Evolutionary conservation across 35 echinoderm and acorn worm genomes (phyloP).

Genomic region (Patiria miniata): DNA sequence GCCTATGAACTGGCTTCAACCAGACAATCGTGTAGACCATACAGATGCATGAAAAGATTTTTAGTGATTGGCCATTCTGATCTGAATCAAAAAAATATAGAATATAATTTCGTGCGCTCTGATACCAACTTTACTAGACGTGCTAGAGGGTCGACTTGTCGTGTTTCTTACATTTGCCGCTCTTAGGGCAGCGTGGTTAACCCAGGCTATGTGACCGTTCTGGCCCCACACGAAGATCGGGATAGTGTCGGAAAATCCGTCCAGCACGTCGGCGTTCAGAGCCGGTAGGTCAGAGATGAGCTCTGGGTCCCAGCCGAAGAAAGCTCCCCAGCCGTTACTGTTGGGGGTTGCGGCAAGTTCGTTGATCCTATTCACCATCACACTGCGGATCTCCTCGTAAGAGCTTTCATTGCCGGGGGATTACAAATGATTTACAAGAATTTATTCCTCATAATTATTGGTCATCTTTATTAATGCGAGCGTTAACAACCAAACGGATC

Average conservation of each 20-base stretch:
- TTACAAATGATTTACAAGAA: too few relatives aligned
- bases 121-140: too few relatives aligned
- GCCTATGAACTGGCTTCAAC: too few relatives aligned
- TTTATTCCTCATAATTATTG: too few relatives aligned
- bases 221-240: constrained; percentile 51
- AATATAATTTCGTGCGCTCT: too few relatives aligned
- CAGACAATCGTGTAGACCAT: too few relatives aligned
- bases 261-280: constrained; percentile 27
- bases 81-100: too few relatives aligned
- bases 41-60: too few relatives aligned
- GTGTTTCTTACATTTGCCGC: constrained; percentile 12
- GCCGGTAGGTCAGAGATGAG: constrained; percentile 25
- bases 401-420: background rate
- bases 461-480: too few relatives aligned
- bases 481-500: too few relatives aligned
- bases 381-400: background rate
- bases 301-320: constrained; percentile 56
- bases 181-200: constrained; percentile 10
- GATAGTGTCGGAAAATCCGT: background rate
- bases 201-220: constrained; percentile 63
- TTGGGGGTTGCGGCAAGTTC: background rate
- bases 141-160: too few relatives aligned
- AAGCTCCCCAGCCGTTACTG: constrained; percentile 18
- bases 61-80: too few relatives aligned
- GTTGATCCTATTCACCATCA: background rate